Evolutionary conservation across 37 sponge, comb jelly and placozoan species (phyloP).

Genomic region (Amphimedon queenslandica): DNA sequence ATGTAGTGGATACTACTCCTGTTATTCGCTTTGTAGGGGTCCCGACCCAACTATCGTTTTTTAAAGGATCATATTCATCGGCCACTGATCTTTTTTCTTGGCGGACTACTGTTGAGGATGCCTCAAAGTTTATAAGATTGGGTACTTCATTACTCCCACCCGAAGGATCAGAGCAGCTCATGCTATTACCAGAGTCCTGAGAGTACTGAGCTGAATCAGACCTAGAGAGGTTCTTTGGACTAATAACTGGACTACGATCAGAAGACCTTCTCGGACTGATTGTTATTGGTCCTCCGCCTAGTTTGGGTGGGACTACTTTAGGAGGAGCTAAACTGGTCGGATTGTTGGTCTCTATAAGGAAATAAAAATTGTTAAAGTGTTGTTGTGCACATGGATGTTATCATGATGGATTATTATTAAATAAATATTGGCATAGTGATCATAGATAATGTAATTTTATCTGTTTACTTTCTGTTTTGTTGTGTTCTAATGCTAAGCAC

Average conservation of each 20-base stretch:
- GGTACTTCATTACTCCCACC: conserved; percentile 12
- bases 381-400: neutral
- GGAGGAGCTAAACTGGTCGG: too few relatives aligned
- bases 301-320: too few relatives aligned
- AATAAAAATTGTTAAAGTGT: too few relatives aligned
- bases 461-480: too few relatives aligned
- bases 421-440: too few relatives aligned
- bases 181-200: conserved; percentile 49
- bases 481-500: too few relatives aligned
- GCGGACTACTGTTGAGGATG: neutral
- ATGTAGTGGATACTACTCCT: neutral
- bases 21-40: neutral
- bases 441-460: too few relatives aligned
- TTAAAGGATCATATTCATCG: conserved; percentile 38
- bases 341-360: too few relatives aligned
- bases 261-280: neutral
- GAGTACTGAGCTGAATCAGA: neutral
- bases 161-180: conserved; percentile 31
- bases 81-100: neutral
- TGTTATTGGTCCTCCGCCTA: neutral
- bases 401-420: neutral
- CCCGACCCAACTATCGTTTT: neutral
- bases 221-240: conserved; percentile 28
- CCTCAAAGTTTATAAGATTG: conserved; percentile 4
- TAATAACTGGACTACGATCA: conserved; percentile 28